phyloP scores from a whole-genome alignment of 2,888 invertebrate genomes.

The Meloe dianella region DNA sequence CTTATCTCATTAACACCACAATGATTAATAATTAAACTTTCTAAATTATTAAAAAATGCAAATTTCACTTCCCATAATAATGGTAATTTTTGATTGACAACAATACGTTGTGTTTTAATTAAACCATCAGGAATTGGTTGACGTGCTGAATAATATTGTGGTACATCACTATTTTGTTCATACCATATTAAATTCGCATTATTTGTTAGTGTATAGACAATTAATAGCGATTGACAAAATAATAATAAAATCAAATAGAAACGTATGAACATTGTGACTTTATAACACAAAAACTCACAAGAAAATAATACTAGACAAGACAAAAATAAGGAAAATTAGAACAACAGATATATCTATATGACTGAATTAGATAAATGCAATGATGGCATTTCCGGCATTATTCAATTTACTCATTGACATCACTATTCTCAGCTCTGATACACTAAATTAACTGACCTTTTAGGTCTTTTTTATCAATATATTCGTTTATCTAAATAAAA shows the following conservation, averaged over 20 bases:
- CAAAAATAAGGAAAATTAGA: not conserved
- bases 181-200: conserved; percentile 41
- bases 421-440: not conserved
- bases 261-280: not conserved
- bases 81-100: conserved; percentile 43
- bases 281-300: not conserved
- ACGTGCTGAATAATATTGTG: conserved; percentile 38
- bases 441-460: not conserved
- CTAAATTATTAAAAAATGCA: conserved; percentile 41
- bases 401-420: not conserved
- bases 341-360: not conserved
- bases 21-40: conserved; percentile 40
- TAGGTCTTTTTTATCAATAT: not conserved
- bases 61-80: conserved; percentile 42
- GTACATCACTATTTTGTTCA: conserved; percentile 34
- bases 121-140: conserved; percentile 40
- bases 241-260: not conserved
- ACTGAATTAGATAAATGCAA: not conserved
- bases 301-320: too few relatives aligned
- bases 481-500: not conserved
- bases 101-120: conserved; percentile 40
- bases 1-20: conserved; percentile 45
- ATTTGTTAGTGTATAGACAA: conserved; percentile 13
- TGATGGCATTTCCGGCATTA: conserved; percentile 2
- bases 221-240: not conserved